A percentile compares a stretch with the other conserved stretches of the same genome.
Conservation (phyloP, 2,113 vertebrate genomes). For the Pampusana beccarii region DNA sequence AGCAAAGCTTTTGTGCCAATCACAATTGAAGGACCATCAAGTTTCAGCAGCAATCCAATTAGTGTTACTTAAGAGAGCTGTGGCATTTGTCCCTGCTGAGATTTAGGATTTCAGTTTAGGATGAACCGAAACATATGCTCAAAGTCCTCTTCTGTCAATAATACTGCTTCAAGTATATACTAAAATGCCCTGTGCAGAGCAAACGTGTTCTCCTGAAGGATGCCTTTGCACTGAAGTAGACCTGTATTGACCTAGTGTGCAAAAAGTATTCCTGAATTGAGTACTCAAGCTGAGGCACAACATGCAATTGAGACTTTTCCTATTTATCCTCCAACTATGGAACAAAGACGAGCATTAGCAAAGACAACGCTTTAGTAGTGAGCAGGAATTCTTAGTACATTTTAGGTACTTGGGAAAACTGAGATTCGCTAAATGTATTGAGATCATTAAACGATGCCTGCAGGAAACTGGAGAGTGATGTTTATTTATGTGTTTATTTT, state of each 20-base stretch:
- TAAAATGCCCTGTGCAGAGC: background rate
- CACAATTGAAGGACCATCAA: background rate
- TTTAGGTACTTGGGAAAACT: background rate
- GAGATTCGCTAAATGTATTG: background rate
- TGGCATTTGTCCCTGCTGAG: background rate
- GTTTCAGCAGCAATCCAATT: background rate
- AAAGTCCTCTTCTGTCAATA: background rate
- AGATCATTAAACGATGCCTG: background rate
- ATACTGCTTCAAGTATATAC: background rate
- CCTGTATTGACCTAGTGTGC: background rate
- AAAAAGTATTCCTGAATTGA: background rate
- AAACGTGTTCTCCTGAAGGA: background rate
- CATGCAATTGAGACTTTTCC: background rate
- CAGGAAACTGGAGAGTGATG: background rate
- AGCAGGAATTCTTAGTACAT: background rate
- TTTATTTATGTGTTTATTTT: background rate
- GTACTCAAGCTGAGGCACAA: background rate
- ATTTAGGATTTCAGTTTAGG: background rate
- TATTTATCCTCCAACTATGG: background rate
- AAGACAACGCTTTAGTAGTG: background rate
- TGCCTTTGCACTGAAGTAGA: background rate
- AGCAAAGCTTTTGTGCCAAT: background rate
- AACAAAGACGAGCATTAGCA: background rate
- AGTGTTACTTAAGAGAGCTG: background rate
- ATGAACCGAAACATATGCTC: background rate